Evolutionary conservation across 1,140 invertebrate species (phyloP), one percentile per base, ranked within the genome.

Genomic region (Aphelinus certus): DNA sequence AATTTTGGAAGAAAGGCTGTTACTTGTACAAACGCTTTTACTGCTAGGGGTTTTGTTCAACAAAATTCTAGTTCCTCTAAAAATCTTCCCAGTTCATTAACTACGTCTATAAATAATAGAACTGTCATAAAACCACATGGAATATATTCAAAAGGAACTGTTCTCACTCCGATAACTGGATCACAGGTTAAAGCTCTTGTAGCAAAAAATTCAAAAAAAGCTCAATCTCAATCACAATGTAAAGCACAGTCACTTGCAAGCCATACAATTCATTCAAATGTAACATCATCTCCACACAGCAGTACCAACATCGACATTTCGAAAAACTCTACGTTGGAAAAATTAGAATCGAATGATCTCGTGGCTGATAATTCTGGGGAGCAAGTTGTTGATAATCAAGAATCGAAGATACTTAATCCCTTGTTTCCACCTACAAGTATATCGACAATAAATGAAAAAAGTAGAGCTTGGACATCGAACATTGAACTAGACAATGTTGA

Each of bases 91-190:
- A 84, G 88, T 10, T 79, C 76, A 76, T 76, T 85, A 57, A 73
- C 81, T 47, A 81, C 84, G 71, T 43, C 81, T 6, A 45, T 85
- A 5, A 53, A 67, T 56, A 78, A 75, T 1, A 85, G 84, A 71
- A 79, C 80, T 0, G 75, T 85, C 55, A 68, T 84, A 57, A 77
- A 71, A 5, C 75, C 81, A 56, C 79, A 82, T 73, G 78, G 82
- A 67, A 75, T 85, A 5, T 76, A 83, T 1, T 78, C 83, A 1
- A 87, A 88, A 78, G 87, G 86, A n/a, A 86, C 89, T 53, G 79
- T 89, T 51, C 70, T 89, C 48, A 89, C 86, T 1, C 87, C 88
- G n/a, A 83, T 89, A 61, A 84, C 83, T 47, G 82, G 84, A 5
- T 84, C 87, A 68, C 84, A 89, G 79, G 83, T 86, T 6, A 89